Base-by-base conservation (phyloP, 1,140 invertebrate genomes). In the Manduca sexta region DNA sequence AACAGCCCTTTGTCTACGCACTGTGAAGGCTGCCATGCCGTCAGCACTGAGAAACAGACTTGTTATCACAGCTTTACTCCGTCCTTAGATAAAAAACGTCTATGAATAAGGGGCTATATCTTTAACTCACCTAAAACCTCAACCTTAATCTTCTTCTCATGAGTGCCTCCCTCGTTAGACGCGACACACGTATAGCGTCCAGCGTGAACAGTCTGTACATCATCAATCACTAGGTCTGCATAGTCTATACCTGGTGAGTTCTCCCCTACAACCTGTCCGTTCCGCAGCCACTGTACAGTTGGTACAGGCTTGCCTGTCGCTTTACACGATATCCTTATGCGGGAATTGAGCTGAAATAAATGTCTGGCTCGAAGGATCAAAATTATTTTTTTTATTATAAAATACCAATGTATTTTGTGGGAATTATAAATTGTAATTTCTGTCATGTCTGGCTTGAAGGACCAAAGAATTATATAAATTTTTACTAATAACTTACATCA, bases 41-140 rank as follows among this genome's bases (percentile, higher is more conserved):
- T n/a, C n/a, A n/a, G n/a, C n/a, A n/a, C n/a, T n/a, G n/a, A n/a
- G n/a, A n/a, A n/a, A n/a, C n/a, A n/a, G n/a, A n/a, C n/a, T n/a
- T n/a, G n/a, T n/a, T n/a, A n/a, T n/a, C n/a, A n/a, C n/a, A n/a
- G n/a, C n/a, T n/a, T n/a, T n/a, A n/a, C n/a, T n/a, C n/a, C n/a
- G n/a, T n/a, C n/a, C n/a, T n/a, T n/a, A n/a, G n/a, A n/a, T n/a
- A n/a, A n/a, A n/a, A n/a, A n/a, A n/a, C n/a, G n/a, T n/a, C n/a
- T n/a, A n/a, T n/a, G n/a, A n/a, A n/a, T n/a, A n/a, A n/a, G n/a
- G n/a, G n/a, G n/a, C n/a, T n/a, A n/a, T n/a, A n/a, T n/a, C n/a
- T n/a, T n/a, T n/a, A 47, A 58, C 62, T 60, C 52, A 84, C 84
- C 78, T 15, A 84, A 58, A 35, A 86, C 74, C 45, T 84, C 72